phyloP scores from a whole-genome alignment of 2,113 vertebrate genomes.

The Castor canadensis region DNA sequence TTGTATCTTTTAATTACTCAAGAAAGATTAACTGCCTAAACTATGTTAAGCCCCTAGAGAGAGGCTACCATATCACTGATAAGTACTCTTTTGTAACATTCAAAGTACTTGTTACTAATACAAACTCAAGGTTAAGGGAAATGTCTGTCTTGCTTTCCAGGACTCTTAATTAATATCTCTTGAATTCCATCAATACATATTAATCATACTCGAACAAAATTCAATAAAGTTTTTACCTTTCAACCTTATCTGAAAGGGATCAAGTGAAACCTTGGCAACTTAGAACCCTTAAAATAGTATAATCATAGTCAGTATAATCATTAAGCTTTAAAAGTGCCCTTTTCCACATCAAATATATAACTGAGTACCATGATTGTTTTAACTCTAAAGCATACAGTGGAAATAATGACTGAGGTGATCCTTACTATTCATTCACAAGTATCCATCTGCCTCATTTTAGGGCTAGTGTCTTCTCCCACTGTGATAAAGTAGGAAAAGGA shows the following conservation, averaged over 20 bases:
- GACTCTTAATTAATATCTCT: neutral
- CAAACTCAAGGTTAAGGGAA: neutral
- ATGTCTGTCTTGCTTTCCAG: neutral
- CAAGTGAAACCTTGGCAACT: neutral
- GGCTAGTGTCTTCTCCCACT: neutral
- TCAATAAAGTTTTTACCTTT: neutral
- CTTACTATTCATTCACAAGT: neutral
- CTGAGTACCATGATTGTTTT: neutral
- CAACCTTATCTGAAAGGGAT: neutral
- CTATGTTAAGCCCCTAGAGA: neutral
- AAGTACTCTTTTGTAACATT: neutral
- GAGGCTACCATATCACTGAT: neutral
- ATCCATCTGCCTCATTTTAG: neutral
- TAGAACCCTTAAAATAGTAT: neutral
- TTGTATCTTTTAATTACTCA: neutral
- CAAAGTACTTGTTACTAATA: neutral
- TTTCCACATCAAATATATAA: neutral
- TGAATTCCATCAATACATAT: neutral
- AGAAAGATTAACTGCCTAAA: neutral
- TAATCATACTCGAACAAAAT: neutral
- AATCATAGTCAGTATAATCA: neutral
- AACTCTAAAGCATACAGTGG: neutral
- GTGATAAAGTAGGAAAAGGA: neutral
- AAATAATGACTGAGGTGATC: neutral
- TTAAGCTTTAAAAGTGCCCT: neutral